These are phyloP conservation scores for Limanda limanda DNA, from an alignment of 2,113 vertebrate genomes.

Conservation along the genomic window DNA sequence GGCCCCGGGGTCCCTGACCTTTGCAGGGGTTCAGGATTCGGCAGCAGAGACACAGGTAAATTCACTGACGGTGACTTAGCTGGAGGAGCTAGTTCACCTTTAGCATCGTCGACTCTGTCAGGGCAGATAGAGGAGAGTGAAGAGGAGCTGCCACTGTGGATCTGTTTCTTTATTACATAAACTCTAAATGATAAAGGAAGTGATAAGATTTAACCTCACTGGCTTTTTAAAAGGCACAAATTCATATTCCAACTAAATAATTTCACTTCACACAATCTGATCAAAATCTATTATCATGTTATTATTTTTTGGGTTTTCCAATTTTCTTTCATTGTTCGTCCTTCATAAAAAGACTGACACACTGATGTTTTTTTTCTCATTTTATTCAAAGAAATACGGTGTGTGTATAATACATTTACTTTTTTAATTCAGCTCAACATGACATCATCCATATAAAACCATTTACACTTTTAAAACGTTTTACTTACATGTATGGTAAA, in stretches of 20 bases:
- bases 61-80: slow-evolving; percentile 39
- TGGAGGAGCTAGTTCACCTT: slow-evolving; percentile 77
- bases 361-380: background rate
- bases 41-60: slow-evolving; percentile 39
- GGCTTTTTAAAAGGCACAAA: background rate
- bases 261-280: background rate
- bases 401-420: slow-evolving; percentile 58
- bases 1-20: slow-evolving; percentile 59
- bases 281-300: background rate
- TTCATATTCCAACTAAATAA: background rate
- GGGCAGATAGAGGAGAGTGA: slow-evolving; percentile 14
- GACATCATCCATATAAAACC: slow-evolving; percentile 66
- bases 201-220: background rate
- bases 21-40: slow-evolving; percentile 31
- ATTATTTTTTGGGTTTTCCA: background rate
- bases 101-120: slow-evolving; percentile 47
- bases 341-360: background rate
- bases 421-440: slow-evolving; percentile 55
- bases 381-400: slow-evolving; percentile 63
- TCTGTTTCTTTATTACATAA: slow-evolving; percentile 4
- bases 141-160: slow-evolving; percentile 21
- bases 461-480: slow-evolving; percentile 54
- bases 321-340: background rate
- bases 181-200: background rate
- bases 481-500: slow-evolving; percentile 57